phyloP scores from a whole-genome alignment of 2,797 vertebrate species.

The Melanotaenia nigrans region DNA sequence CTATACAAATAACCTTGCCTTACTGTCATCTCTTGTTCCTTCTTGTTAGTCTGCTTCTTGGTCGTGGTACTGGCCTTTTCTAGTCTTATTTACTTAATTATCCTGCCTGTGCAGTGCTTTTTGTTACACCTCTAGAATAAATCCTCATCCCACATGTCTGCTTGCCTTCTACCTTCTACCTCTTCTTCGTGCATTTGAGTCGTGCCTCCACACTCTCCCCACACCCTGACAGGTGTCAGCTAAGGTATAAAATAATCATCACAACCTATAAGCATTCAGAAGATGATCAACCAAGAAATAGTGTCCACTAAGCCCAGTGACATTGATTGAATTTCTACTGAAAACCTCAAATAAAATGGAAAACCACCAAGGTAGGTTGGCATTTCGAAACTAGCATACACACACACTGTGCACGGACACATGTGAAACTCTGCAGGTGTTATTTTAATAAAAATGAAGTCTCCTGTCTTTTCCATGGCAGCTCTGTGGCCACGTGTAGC shows the following conservation, averaged over 20 bases:
- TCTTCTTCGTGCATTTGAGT: too few relatives aligned
- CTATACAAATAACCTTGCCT: not conserved
- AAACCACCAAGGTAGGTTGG: not conserved
- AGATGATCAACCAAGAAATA: conserved; percentile 27
- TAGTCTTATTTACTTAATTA: too few relatives aligned
- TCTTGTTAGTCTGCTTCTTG: too few relatives aligned
- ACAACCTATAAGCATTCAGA: not conserved
- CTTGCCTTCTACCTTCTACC: too few relatives aligned
- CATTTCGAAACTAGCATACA: not conserved
- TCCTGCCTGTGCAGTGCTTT: too few relatives aligned
- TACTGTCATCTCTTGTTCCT: not conserved
- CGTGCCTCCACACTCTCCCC: too few relatives aligned
- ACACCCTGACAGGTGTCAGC: too few relatives aligned
- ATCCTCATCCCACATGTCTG: too few relatives aligned
- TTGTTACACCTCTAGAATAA: too few relatives aligned
- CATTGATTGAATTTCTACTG: too few relatives aligned
- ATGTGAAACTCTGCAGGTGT: conserved; percentile 10
- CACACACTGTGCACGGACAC: not conserved
- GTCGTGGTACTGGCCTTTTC: too few relatives aligned
- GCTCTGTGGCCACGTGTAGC: conserved; percentile 12
- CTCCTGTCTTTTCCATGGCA: conserved; percentile 5
- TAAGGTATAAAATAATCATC: not conserved
- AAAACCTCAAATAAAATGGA: not conserved
- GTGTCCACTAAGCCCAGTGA: too few relatives aligned
- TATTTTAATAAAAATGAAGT: conserved; percentile 34